These are phyloP conservation scores for Epinephelus awoara DNA, from an alignment of 2,797 vertebrate species.

Conservation along the genomic window DNA sequence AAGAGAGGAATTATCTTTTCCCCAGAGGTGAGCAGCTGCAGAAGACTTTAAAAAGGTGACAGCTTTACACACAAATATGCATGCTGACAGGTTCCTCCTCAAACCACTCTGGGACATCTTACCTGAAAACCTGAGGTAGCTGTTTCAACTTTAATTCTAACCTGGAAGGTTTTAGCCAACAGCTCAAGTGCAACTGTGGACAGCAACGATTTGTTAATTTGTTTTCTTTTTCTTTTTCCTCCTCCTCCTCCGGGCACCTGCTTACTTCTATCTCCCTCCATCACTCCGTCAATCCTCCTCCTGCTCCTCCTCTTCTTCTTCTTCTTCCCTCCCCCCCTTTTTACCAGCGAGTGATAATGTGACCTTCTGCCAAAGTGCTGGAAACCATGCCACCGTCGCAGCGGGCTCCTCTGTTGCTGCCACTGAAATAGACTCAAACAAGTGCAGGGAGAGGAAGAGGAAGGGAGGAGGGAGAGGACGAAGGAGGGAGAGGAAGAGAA, in stretches of 20 bases:
- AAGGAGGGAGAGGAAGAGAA: slow-evolving; percentile 43
- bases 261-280: slow-evolving; percentile 52
- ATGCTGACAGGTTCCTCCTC: slow-evolving; percentile 9
- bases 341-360: slow-evolving; percentile 85
- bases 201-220: slow-evolving; percentile 36
- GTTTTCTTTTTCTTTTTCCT: slow-evolving; percentile 31
- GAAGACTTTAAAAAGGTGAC: slow-evolving; percentile 24
- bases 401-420: slow-evolving; percentile 81
- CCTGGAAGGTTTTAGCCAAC: slow-evolving; percentile 22
- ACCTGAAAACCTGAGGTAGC: slow-evolving; percentile 41
- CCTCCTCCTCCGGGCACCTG: slow-evolving; percentile 57
- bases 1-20: slow-evolving; percentile 49
- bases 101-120: slow-evolving; percentile 44
- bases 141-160: slow-evolving; percentile 40
- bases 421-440: slow-evolving; percentile 89
- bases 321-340: slow-evolving; percentile 25
- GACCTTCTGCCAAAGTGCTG: slow-evolving; percentile 91
- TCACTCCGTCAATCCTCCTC: slow-evolving; percentile 47
- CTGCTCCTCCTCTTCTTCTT: slow-evolving; percentile 35
- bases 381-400: slow-evolving; percentile 86
- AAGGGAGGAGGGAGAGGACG: slow-evolving; percentile 41
- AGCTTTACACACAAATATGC: slow-evolving; percentile 29
- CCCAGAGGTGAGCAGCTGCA: slow-evolving; percentile 48
- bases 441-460: slow-evolving; percentile 75
- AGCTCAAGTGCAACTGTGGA: slow-evolving; percentile 41